Evolutionary conservation across 2,888 invertebrate genomes (phyloP).

Genomic region (Parapristionchus giblindavisi): DNA sequence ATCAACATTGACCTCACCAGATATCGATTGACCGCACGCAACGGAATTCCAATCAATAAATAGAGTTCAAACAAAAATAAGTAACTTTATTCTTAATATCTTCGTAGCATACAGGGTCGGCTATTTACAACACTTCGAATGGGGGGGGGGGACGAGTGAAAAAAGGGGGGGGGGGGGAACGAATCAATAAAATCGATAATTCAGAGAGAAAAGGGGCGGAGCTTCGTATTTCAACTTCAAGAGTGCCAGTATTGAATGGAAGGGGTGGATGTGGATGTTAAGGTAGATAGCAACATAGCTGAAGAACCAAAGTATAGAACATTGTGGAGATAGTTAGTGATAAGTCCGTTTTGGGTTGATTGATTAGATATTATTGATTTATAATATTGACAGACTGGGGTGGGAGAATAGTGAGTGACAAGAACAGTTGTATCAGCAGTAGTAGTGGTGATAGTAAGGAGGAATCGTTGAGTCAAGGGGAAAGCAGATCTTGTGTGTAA

Average conservation of each 20-base stretch:
- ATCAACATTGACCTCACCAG: background rate
- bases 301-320: background rate
- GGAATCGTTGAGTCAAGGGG: no score
- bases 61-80: background rate
- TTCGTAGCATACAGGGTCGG: background rate
- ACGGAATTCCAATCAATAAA: background rate
- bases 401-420: no score
- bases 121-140: background rate
- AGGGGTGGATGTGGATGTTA: background rate
- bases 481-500: no score
- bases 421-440: no score
- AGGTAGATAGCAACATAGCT: background rate
- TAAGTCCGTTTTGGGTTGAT: no score
- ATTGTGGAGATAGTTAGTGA: no score
- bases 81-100: conserved; percentile 3
- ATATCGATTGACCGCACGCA: conserved; percentile 20
- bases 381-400: no score
- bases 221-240: background rate
- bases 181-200: conserved; percentile 6
- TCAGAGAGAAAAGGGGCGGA: background rate
- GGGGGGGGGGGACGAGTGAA: background rate
- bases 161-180: background rate
- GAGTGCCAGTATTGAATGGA: conserved; percentile 5
- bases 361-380: no score
- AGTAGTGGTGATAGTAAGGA: no score